Conservation (phyloP, 2,888 invertebrate genomes). For the Noctua comes region DNA sequence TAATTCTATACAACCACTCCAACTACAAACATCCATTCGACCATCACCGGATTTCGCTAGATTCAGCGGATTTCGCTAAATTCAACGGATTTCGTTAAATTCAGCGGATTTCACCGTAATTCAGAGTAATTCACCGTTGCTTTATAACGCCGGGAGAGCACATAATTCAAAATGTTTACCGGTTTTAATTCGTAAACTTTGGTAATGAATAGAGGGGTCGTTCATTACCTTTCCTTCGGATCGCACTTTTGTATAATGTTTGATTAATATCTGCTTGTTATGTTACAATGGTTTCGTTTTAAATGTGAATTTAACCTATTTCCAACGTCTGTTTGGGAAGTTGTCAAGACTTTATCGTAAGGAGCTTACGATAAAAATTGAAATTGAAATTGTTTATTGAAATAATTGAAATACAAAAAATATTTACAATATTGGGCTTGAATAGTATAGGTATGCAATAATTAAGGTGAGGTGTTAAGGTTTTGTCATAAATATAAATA, state of each 20-base stretch:
- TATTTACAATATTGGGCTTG: no score
- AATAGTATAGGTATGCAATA: no score
- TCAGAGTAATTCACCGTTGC: conserved; percentile 47
- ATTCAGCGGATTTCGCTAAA: conserved; percentile 33
- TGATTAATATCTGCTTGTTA: conserved; percentile 41
- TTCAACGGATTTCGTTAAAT: conserved; percentile 25
- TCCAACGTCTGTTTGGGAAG: not conserved
- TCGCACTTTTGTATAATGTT: conserved; percentile 48
- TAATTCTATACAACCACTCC: conserved; percentile 17
- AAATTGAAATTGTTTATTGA: no score
- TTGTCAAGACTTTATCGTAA: not conserved
- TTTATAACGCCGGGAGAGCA: conserved; percentile 45
- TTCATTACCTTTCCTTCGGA: conserved; percentile 57
- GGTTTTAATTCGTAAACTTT: conserved; percentile 67
- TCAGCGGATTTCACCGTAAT: conserved; percentile 34
- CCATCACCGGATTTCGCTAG: conserved; percentile 38
- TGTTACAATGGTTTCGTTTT: conserved; percentile 10
- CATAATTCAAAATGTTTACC: conserved; percentile 69
- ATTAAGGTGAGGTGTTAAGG: no score
- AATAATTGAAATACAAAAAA: no score
- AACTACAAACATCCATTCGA: conserved; percentile 37
- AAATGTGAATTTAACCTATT: conserved; percentile 5
- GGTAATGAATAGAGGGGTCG: conserved; percentile 64
- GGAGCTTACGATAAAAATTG: not conserved
- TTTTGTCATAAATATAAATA: not conserved